phyloP scores from a whole-genome alignment of 2,113 vertebrate species.

The Gobius niger region DNA sequence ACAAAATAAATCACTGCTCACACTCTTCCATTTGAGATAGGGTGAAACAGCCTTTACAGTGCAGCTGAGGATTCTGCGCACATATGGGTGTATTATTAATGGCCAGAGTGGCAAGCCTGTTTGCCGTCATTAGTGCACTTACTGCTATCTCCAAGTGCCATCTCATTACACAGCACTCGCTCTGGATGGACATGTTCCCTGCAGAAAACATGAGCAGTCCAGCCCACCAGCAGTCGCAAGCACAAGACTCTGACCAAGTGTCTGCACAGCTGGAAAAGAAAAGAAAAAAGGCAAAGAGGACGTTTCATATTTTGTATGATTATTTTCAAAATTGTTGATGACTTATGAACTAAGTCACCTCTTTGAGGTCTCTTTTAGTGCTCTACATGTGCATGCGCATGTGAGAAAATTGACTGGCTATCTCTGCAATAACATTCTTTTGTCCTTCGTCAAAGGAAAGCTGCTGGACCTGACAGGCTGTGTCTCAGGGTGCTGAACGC shows the following conservation, averaged over 20 bases:
- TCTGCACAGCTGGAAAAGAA: constrained; percentile 1
- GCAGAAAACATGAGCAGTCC: constrained; percentile 73
- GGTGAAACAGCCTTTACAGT: not conserved
- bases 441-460: no score
- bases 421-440: no score
- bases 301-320: not conserved
- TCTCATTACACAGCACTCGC: constrained; percentile 52
- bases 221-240: constrained; percentile 27
- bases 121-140: constrained; percentile 73
- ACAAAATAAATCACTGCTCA: no score
- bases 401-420: no score
- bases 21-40: no score
- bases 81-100: constrained; percentile 71
- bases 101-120: constrained; percentile 57
- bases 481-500: no score
- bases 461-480: no score
- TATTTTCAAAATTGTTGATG: not conserved
- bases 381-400: no score
- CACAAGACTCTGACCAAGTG: not conserved
- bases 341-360: not conserved
- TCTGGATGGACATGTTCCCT: constrained; percentile 53
- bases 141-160: constrained; percentile 45
- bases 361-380: no score
- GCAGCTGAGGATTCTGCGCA: no score
- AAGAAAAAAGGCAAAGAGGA: not conserved